phyloP scores from a whole-genome alignment of 1,140 invertebrate genomes.

The Phortica variegata region DNA sequence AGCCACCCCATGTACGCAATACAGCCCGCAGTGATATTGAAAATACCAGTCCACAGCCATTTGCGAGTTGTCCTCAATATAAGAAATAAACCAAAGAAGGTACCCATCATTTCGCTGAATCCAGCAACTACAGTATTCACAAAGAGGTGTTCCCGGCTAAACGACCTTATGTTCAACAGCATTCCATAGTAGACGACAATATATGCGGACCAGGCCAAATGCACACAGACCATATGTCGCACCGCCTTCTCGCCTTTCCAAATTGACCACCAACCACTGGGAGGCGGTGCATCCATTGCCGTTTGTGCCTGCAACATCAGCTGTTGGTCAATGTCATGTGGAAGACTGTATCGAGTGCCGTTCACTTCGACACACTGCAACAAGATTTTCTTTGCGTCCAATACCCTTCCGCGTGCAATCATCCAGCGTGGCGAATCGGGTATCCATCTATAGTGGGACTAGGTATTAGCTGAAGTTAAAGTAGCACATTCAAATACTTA shows the following conservation, averaged over 20 bases:
- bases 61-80: conserved; percentile 48
- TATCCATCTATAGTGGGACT: conserved; percentile 55
- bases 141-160: conserved; percentile 55
- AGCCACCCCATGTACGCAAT: conserved; percentile 52
- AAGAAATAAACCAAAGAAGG: conserved; percentile 52
- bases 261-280: conserved; percentile 50
- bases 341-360: conserved; percentile 49
- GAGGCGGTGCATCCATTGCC: conserved; percentile 46
- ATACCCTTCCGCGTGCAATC: conserved; percentile 70
- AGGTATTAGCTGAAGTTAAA: neutral
- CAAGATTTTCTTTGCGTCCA: conserved; percentile 71
- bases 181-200: conserved; percentile 58
- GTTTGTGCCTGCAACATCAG: conserved; percentile 53
- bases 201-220: conserved; percentile 54
- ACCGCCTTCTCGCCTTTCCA: conserved; percentile 48
- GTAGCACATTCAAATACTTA: conserved; percentile 23
- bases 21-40: conserved; percentile 47
- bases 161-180: conserved; percentile 56
- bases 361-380: conserved; percentile 68
- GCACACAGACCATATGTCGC: conserved; percentile 47
- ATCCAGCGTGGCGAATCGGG: conserved; percentile 86
- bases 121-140: conserved; percentile 54
- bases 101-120: conserved; percentile 53
- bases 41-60: conserved; percentile 50
- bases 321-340: conserved; percentile 52